phyloP scores from a whole-genome alignment of 92 coral and sea anemone genomes.

The Porites evermanni region DNA sequence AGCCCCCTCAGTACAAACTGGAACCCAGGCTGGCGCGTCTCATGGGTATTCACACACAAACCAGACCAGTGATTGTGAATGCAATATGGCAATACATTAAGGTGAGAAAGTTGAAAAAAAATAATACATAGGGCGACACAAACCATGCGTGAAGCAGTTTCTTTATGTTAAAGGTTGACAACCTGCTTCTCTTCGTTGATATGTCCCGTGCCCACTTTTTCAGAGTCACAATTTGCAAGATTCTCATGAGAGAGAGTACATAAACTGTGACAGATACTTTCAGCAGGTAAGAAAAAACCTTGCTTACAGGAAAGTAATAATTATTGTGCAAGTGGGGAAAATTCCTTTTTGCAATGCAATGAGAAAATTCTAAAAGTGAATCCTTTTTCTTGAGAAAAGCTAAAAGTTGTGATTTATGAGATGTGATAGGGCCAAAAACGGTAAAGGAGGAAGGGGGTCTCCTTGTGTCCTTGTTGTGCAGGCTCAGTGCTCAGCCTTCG shows the following conservation, averaged over 20 bases:
- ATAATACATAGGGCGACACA: too few relatives aligned
- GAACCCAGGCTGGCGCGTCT: slow-evolving; percentile 96
- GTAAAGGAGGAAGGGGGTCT: too few relatives aligned
- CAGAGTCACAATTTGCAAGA: slow-evolving; percentile 97
- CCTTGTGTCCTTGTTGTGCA: too few relatives aligned
- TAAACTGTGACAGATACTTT: slow-evolving; percentile 93
- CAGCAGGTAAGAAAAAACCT: slow-evolving; percentile 73
- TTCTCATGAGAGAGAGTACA: slow-evolving; percentile 94
- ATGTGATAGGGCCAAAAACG: too few relatives aligned
- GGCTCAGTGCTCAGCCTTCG: too few relatives aligned
- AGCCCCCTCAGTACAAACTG: slow-evolving; percentile 98
- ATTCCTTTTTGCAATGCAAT: too few relatives aligned
- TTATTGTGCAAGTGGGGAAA: background rate
- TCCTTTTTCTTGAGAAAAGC: too few relatives aligned
- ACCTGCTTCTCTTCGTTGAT: too few relatives aligned
- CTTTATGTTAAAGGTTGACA: too few relatives aligned
- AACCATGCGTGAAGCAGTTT: too few relatives aligned
- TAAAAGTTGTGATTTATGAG: too few relatives aligned
- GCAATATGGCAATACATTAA: slow-evolving; percentile 99
- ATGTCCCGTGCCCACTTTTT: background rate
- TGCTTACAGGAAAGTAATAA: background rate
- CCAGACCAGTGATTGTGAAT: slow-evolving; percentile 98
- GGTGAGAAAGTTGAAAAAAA: slow-evolving; percentile 46
- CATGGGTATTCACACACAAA: slow-evolving; percentile 98
- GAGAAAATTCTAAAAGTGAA: too few relatives aligned